Evolutionary conservation across 1,140 invertebrate genomes (phyloP).

Genomic region (Drosophila hydei): DNA sequence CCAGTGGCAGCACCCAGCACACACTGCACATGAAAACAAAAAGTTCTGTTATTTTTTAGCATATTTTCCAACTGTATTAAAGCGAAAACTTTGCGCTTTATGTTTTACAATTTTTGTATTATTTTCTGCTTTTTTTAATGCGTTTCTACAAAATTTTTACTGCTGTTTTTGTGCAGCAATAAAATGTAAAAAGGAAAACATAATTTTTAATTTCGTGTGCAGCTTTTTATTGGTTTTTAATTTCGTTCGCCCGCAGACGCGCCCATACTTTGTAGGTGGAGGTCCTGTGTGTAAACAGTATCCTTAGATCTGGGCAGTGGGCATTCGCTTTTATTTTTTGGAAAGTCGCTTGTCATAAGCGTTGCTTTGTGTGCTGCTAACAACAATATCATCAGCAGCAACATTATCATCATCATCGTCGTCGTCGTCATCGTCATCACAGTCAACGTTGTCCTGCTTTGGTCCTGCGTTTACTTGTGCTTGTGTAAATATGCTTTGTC

Average conservation of each 20-base stretch:
- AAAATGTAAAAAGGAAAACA: constrained; percentile 69
- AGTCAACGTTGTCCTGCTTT: constrained; percentile 33
- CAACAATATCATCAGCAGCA: constrained; percentile 33
- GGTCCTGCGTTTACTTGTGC: constrained; percentile 55
- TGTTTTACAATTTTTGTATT: constrained; percentile 48
- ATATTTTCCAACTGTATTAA: constrained; percentile 37
- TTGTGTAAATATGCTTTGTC: constrained; percentile 79
- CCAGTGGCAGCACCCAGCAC: not conserved
- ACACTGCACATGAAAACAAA: constrained; percentile 5
- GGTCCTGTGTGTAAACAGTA: constrained; percentile 63
- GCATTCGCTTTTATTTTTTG: not conserved
- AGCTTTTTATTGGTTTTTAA: constrained; percentile 81
- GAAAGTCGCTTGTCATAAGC: constrained; percentile 60
- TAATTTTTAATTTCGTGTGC: constrained; percentile 78
- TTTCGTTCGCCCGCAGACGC: constrained; percentile 64
- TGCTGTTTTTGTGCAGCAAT: constrained; percentile 42
- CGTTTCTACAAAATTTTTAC: constrained; percentile 53
- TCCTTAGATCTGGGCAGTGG: constrained; percentile 59
- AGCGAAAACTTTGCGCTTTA: constrained; percentile 51
- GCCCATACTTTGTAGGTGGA: constrained; percentile 17
- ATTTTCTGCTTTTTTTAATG: constrained; percentile 22
- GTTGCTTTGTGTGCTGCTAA: constrained; percentile 68
- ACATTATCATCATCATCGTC: constrained; percentile 17
- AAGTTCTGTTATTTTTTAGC: constrained; percentile 15
- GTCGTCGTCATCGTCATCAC: constrained; percentile 5